Percentiles rank a stretch among this genome's conserved stretches.
phyloP scores from a whole-genome alignment of 1,140 invertebrate species.

The Ectropis grisescens region DNA sequence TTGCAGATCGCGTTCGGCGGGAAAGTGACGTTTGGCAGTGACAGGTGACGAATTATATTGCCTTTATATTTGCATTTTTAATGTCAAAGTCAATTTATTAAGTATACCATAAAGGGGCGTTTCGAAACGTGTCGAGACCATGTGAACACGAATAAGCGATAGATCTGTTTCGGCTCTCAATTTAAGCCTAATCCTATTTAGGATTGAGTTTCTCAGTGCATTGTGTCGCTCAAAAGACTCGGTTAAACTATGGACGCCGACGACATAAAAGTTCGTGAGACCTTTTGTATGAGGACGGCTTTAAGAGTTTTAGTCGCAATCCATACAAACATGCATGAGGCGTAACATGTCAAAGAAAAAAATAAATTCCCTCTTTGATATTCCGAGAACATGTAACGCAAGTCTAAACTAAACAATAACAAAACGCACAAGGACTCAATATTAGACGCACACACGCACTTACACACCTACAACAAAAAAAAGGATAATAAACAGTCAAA shows the following conservation, averaged over 20 bases:
- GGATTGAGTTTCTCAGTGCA: slow-evolving; percentile 4
- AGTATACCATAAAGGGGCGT: too few relatives aligned
- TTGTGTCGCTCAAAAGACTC: slow-evolving; percentile 13
- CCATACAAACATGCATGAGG: neutral
- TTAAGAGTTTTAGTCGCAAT: neutral
- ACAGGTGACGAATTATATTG: slow-evolving; percentile 24
- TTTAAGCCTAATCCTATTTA: slow-evolving; percentile 31
- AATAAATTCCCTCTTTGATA: slow-evolving; percentile 14
- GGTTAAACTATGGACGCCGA: slow-evolving; percentile 6
- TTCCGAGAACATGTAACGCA: slow-evolving; percentile 19
- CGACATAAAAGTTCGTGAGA: slow-evolving; percentile 12
- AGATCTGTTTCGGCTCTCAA: slow-evolving; percentile 21
- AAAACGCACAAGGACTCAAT: slow-evolving; percentile 20
- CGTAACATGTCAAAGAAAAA: slow-evolving; percentile 7
- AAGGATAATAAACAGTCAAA: slow-evolving; percentile 59
- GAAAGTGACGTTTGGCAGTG: slow-evolving; percentile 30
- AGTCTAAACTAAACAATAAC: slow-evolving; percentile 33
- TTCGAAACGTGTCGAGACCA: slow-evolving; percentile 44
- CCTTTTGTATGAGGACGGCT: slow-evolving; percentile 8
- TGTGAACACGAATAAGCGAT: slow-evolving; percentile 43
- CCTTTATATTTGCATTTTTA: neutral
- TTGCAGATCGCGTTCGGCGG: slow-evolving; percentile 32
- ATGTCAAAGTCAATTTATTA: too few relatives aligned
- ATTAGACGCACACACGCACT: slow-evolving; percentile 27
- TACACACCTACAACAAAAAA: slow-evolving; percentile 16